Base-by-base conservation (phyloP, 2,888 invertebrate species). In the Leucophenga maculata region DNA sequence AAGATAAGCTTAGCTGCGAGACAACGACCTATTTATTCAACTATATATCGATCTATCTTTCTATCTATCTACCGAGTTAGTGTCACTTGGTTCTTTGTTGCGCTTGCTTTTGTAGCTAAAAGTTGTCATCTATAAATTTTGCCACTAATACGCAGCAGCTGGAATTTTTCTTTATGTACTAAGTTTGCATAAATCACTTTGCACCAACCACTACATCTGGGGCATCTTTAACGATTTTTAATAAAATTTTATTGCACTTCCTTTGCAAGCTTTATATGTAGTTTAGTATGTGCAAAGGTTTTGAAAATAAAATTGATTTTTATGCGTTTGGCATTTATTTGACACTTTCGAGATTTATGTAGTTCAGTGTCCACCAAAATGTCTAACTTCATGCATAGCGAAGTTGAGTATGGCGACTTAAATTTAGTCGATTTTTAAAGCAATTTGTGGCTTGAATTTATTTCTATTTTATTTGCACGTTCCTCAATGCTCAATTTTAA, bases 311-410 rank as follows among this genome's bases (percentile, higher is more conserved):
- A 66, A 55, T 22, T 54, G 66, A 66, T 57, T 66, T 65, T 57
- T 55, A 66, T 55, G 57, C 54, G 55, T 66, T 55, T 66, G 57
- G 55, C 55, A 66, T 54, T 66, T 66, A 66, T 66, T 55, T 57
- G 66, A 66, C 22, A 39, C 44, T 13, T 31, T 14, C n/a, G 55
- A 66, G 66, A 65, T 65, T 65, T 65, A 39, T 65, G 39, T 54
- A 26, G 26, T 4, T 1, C 16, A 16, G 50, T 50, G 26, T 32
- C 39, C 8, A 9, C 8, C 39, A 6, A 39, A 39, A 39, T 39
- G 39, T 8, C 9, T 11, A 39, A 39, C 11, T 39, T 8, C 9
- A 39, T 39, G 9, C 3, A 39, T 39, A 1, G 8, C 8, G 8
- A 32, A 32, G 32, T 32, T 32, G n/a, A n/a, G n/a, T n/a, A 32